Evolutionary conservation across 2,113 vertebrate species (phyloP).

Genomic region (Anarhynchus alexandrinus): DNA sequence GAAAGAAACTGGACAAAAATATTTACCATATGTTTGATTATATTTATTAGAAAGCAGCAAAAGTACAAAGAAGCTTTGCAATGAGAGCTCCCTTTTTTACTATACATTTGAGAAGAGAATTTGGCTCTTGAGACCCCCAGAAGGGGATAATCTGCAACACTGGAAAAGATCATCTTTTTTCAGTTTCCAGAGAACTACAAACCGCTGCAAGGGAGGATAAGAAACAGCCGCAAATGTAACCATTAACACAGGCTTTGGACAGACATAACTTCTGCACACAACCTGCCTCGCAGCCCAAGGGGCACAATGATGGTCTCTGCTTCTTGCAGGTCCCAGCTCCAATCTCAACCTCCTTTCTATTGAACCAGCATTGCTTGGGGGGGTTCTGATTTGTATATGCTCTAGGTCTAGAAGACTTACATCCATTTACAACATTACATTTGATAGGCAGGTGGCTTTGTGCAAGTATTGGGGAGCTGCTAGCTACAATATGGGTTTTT

Average conservation of each 20-base stretch:
- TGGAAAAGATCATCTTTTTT: neutral
- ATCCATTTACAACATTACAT: neutral
- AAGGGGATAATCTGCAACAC: neutral
- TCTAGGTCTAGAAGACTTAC: neutral
- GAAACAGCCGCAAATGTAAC: neutral
- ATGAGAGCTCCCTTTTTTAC: neutral
- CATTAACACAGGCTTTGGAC: neutral
- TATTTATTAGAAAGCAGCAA: neutral
- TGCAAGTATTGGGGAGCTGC: neutral
- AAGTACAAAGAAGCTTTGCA: neutral
- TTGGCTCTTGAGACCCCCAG: neutral
- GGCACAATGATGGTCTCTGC: neutral
- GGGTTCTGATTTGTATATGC: neutral
- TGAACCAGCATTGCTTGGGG: neutral
- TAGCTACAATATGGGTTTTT: neutral
- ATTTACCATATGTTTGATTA: neutral
- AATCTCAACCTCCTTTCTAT: accelerated
- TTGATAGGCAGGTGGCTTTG: neutral
- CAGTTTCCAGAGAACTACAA: neutral
- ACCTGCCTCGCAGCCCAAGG: neutral
- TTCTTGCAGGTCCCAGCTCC: neutral
- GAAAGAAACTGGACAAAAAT: neutral
- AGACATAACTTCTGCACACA: neutral
- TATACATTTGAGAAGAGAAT: neutral
- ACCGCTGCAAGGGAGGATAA: neutral